These are phyloP conservation scores for Diarsia rubi DNA, from an alignment of 2,888 invertebrate genomes.

Conservation along the genomic window DNA sequence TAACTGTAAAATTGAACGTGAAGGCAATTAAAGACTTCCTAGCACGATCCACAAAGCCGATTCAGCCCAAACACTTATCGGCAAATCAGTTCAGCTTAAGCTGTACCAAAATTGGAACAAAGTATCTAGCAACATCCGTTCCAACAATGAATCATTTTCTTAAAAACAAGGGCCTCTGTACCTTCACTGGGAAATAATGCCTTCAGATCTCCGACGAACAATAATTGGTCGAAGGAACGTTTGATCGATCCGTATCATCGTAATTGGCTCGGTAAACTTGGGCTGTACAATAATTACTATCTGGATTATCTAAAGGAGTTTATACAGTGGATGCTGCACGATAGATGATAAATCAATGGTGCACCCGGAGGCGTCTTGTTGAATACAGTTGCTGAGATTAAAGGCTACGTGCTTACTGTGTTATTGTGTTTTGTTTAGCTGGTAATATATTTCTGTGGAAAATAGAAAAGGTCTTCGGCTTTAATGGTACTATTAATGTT, in stretches of 20 bases:
- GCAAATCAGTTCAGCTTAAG: slow-evolving; percentile 14
- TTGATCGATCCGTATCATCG: slow-evolving; percentile 82
- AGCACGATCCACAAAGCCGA: slow-evolving; percentile 4
- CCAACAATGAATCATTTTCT: slow-evolving; percentile 68
- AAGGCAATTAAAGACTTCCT: neutral
- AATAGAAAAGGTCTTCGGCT: slow-evolving; percentile 2
- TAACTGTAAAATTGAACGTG: neutral
- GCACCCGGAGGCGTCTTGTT: slow-evolving; percentile 27
- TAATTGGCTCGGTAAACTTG: slow-evolving; percentile 83
- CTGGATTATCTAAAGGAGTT: slow-evolving; percentile 71
- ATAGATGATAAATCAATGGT: slow-evolving; percentile 20
- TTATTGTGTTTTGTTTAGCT: slow-evolving; percentile 12
- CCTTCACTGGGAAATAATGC: slow-evolving; percentile 74
- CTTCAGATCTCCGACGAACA: slow-evolving; percentile 75
- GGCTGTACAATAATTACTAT: slow-evolving; percentile 73
- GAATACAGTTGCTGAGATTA: slow-evolving; percentile 43
- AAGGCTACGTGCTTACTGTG: slow-evolving; percentile 21
- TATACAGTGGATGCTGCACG: slow-evolving; percentile 39
- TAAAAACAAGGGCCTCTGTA: slow-evolving; percentile 66
- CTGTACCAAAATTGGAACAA: slow-evolving; percentile 52
- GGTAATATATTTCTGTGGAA: neutral
- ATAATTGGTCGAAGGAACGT: slow-evolving; percentile 77
- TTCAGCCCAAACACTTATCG: slow-evolving; percentile 24
- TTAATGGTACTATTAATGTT: neutral
- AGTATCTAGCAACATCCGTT: slow-evolving; percentile 62